Evolutionary conservation across 2,797 vertebrate species (phyloP), one percentile per base, ranked within the genome.

Genomic region (Benthosema pterotum): DNA sequence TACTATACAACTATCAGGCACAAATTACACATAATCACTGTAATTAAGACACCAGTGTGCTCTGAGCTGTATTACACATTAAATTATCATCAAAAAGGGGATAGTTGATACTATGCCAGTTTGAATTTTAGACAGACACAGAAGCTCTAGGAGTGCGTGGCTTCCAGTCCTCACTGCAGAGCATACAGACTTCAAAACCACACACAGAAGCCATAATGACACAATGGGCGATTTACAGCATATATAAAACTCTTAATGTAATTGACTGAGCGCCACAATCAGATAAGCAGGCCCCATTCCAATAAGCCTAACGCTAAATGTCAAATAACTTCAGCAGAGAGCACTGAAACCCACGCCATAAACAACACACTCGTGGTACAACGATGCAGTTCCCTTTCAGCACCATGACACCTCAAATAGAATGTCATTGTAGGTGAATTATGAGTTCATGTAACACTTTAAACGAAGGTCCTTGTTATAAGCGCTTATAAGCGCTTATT

Each of bases 231-330:
- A 88, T 88, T 84, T 87, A 67, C 69, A 75, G 78, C 71, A 13
- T 70, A 88, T 82, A 79, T 79, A 84, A 86, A 85, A 77, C 63
- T 65, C 60, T 38, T 79, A 83, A 88, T 84, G 83, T 84, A 87
- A 88, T 75, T 80, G 79, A 87, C 72, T 75, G 72, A 18, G 74
- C 19, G 72, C 83, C 78, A 61, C 83, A 77, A 89, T 90, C 86
- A 82, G 88, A 91, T 89, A 89, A 91, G 75, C 54, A 13, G 72
- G 52, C 56, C 67, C 67, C 63, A 57, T 76, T 87, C 78, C 63
- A 64, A 52, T 38, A 64, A 74, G 80, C 80, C 71, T 61, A 65
- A 62, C 32, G 8, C 57, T 71, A 74, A 32, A 84, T 72, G 80
- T 77, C 71, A 78, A 74, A 72, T 6, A 69, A 72, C 67, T 74